Percentiles rank a stretch among this genome's conserved stretches.
These are phyloP conservation scores for Tragulus kanchil DNA, from an alignment of 2,113 vertebrate genomes.

Conservation along the genomic window DNA sequence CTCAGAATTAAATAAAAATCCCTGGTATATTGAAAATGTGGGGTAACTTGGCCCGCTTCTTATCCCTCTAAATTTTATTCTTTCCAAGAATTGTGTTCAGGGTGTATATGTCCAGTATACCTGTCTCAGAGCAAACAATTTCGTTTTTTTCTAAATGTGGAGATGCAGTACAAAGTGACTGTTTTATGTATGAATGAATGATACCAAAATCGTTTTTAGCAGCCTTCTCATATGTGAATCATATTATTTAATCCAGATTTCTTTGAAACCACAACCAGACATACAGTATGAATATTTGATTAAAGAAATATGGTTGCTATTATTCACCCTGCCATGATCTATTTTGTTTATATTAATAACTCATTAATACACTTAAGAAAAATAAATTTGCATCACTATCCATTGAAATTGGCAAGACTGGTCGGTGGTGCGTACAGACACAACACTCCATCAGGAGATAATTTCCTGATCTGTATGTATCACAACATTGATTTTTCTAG, in stretches of 20 bases:
- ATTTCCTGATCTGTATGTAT: slow-evolving; percentile 43
- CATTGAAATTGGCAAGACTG: slow-evolving; percentile 49
- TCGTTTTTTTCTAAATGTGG: slow-evolving; percentile 82
- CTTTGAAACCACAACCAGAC: slow-evolving; percentile 83
- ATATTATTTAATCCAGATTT: slow-evolving; percentile 85
- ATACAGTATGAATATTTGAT: slow-evolving; percentile 73
- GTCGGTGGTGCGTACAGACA: not conserved
- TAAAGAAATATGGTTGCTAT: slow-evolving; percentile 67
- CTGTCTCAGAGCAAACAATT: slow-evolving; percentile 75
- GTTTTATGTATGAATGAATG: slow-evolving; percentile 77
- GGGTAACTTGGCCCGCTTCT: slow-evolving; percentile 8
- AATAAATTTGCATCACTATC: slow-evolving; percentile 70
- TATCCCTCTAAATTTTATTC: slow-evolving; percentile 44
- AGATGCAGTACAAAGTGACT: slow-evolving; percentile 75
- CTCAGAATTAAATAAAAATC: slow-evolving; percentile 19
- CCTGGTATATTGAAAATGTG: not conserved
- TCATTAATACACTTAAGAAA: slow-evolving; percentile 66
- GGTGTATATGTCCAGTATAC: slow-evolving; percentile 55
- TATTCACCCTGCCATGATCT: slow-evolving; percentile 68
- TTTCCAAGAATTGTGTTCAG: slow-evolving; percentile 70
- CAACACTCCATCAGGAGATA: not conserved
- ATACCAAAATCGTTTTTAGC: slow-evolving; percentile 82
- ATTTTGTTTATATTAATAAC: slow-evolving; percentile 75
- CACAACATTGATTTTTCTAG: slow-evolving; percentile 54
- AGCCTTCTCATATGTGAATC: slow-evolving; percentile 85